Evolutionary conservation across 1,140 invertebrate genomes (phyloP), one percentile per base, ranked within the genome.

Genomic region (Pseudoatta argentina): DNA sequence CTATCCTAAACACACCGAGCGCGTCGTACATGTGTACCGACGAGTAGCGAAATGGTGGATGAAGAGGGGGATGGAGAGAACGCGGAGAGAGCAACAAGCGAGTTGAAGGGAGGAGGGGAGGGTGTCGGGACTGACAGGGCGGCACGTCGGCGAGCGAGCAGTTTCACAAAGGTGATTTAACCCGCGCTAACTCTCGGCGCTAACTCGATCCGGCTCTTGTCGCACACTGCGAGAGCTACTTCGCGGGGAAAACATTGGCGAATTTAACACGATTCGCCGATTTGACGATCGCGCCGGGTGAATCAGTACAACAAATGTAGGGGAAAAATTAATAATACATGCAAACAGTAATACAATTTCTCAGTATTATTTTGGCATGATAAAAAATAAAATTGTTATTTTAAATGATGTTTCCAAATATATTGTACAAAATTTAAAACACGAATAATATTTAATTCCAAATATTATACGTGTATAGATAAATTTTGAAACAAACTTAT

Each of bases 111-210:
- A 4, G 30, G 0, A 4, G 85, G 53, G 16, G 51, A 16, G 51
- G 53, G 72, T 61, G 72, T 30, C 21, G 14, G 53, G 24, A 48
- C 24, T 8, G 82, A 55, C 34, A n/a, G 53, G 48, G 16, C 44
- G 72, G 72, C 71, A 64, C 51, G 34, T 82, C 57, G 48, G 64
- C 69, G 53, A 66, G 61, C 77, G 71, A 77, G 86, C 78, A 89
- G 79, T 87, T 59, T 66, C 81, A 82, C 89, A 89, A 87, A 90
- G 89, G 81, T 91, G 87, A 90, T 91, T 90, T 91, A 91, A 90
- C 69, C 77, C 44, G 55, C 66, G 67, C 61, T 81, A 90, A 88
- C 75, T 87, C 86, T 63, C 27, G 16, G 79, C 39, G 81, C 88
- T 85, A 91, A 90, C 79, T 87, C 75, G 87, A 91, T 89, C 83